These are phyloP conservation scores for Anabas testudineus DNA, from an alignment of 2,797 vertebrate genomes.

Conservation along the genomic window DNA sequence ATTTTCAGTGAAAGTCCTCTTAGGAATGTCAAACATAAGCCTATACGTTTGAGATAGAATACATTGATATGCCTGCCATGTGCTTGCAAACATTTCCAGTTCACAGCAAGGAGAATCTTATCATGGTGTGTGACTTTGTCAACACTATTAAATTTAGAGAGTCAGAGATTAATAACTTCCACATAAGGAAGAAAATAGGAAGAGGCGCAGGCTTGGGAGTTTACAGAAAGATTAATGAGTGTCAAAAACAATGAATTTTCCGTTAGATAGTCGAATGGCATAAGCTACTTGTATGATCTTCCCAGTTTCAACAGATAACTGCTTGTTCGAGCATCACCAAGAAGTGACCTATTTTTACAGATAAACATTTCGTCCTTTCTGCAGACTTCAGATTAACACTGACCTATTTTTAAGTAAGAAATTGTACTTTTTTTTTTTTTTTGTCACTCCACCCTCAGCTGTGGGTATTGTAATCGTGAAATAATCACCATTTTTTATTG, in stretches of 20 bases:
- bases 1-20: constrained; percentile 65
- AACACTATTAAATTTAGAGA: constrained; percentile 83
- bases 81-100: constrained; percentile 76
- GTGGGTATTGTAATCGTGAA: constrained; percentile 32
- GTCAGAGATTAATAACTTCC: constrained; percentile 84
- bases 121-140: constrained; percentile 82
- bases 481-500: constrained; percentile 39
- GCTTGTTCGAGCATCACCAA: constrained; percentile 56
- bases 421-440: constrained; percentile 42
- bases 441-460: constrained; percentile 33
- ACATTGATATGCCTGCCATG: constrained; percentile 81
- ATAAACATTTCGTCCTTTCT: constrained; percentile 65
- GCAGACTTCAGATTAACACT: constrained; percentile 55
- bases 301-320: constrained; percentile 61
- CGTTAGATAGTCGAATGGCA: constrained; percentile 67
- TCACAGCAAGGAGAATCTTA: constrained; percentile 83
- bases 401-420: constrained; percentile 60
- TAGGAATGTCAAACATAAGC: constrained; percentile 63
- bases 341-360: constrained; percentile 63
- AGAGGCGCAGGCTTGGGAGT: constrained; percentile 57
- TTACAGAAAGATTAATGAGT: constrained; percentile 78
- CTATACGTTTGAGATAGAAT: constrained; percentile 55
- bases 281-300: constrained; percentile 38
- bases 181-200: constrained; percentile 70
- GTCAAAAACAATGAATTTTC: constrained; percentile 81